phyloP scores from a whole-genome alignment of 2,888 invertebrate species.

The Hypercompe scribonia region DNA sequence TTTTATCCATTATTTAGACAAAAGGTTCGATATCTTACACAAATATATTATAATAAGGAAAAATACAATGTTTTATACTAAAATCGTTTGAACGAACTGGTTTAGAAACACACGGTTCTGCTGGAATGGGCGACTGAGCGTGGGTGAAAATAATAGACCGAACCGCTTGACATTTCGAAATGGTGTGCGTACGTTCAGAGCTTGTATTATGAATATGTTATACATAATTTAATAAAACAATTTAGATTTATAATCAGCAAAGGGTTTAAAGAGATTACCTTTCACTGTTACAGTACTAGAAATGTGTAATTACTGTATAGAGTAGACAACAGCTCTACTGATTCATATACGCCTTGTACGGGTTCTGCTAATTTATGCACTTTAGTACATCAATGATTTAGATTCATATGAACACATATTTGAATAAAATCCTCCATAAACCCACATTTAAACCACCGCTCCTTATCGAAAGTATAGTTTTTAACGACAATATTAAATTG shows the following conservation, averaged over 20 bases:
- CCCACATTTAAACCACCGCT: too few species aligned
- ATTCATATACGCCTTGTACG: neutral
- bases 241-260: conserved; percentile 22
- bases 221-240: conserved; percentile 41
- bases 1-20: conserved; percentile 1
- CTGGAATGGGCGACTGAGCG: conserved; percentile 69
- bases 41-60: conserved; percentile 42
- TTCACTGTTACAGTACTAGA: conserved; percentile 4
- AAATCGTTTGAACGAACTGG: conserved; percentile 42
- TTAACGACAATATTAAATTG: too few species aligned
- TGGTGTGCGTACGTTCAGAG: conserved; percentile 47
- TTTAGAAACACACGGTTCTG: conserved; percentile 52
- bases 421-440: too few species aligned
- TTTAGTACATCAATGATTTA: too few species aligned
- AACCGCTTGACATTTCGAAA: conserved; percentile 78
- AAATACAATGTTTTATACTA: conserved; percentile 47
- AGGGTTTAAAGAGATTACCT: conserved; percentile 15
- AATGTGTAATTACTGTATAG: neutral
- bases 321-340: neutral
- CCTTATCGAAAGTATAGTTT: too few species aligned
- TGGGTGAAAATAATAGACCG: conserved; percentile 78
- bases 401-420: too few species aligned
- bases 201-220: conserved; percentile 15
- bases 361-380: too few species aligned
- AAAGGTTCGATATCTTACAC: conserved; percentile 17